Percentiles rank a stretch among this genome's conserved stretches.
phyloP scores from a whole-genome alignment of 2,888 invertebrate genomes.

The Asteroscopus sphinx region DNA sequence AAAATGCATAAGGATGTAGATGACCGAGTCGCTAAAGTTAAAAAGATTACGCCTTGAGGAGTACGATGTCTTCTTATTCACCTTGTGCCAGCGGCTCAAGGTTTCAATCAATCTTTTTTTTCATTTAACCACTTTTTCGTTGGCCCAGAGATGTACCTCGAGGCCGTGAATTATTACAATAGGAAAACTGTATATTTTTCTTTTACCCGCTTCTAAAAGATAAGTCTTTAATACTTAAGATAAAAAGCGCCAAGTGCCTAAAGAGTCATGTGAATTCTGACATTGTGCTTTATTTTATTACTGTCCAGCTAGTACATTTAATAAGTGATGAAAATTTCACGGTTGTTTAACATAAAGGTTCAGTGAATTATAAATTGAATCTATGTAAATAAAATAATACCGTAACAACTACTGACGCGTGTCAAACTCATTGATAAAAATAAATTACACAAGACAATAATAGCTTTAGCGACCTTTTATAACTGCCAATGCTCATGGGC shows the following conservation, averaged over 20 bases:
- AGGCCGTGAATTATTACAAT: conserved; percentile 45
- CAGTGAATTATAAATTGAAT: conserved; percentile 56
- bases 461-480: conserved; percentile 75
- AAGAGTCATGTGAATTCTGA: conserved; percentile 30
- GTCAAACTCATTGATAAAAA: conserved; percentile 84
- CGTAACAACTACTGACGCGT: conserved; percentile 76
- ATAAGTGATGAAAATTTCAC: conserved; percentile 53
- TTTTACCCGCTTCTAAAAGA: conserved; percentile 20
- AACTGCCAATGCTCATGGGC: conserved; percentile 67
- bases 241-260: conserved; percentile 4
- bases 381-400: conserved; percentile 67
- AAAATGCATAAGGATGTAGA: conserved; percentile 22
- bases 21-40: conserved; percentile 19
- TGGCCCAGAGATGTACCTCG: conserved; percentile 55
- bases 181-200: conserved; percentile 43
- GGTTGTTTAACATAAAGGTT: conserved; percentile 60
- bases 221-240: conserved; percentile 8
- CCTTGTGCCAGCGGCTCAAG: conserved; percentile 68
- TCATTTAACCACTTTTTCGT: conserved; percentile 61
- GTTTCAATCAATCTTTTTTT: conserved; percentile 65
- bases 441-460: conserved; percentile 72
- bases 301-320: conserved; percentile 18
- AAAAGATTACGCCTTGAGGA: conserved; percentile 65
- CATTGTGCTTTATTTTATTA: conserved; percentile 18
- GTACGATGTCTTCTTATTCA: conserved; percentile 71